These are phyloP conservation scores for Drosophila demipolita DNA, from an alignment of 2,888 invertebrate genomes.

Conservation along the genomic window DNA sequence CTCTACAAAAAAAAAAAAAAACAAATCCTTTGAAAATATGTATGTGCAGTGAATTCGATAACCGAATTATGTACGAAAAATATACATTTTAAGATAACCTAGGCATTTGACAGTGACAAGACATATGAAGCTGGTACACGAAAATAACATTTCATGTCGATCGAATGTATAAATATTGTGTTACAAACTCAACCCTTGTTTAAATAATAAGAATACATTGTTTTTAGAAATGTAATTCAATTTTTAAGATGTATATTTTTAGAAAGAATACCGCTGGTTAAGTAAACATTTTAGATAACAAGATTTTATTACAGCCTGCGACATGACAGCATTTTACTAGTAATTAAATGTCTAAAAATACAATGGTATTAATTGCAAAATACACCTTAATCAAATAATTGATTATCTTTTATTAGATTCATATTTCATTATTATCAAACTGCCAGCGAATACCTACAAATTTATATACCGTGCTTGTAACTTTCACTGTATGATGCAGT, in stretches of 20 bases:
- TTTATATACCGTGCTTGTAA: background rate
- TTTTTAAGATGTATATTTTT: background rate
- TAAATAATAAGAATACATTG: background rate
- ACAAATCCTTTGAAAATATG: conserved; percentile 17
- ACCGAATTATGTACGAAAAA: conserved; percentile 6
- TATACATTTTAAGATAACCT: conserved; percentile 13
- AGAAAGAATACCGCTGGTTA: background rate
- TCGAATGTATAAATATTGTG: conserved; percentile 15
- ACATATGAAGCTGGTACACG: conserved; percentile 20
- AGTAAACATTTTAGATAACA: background rate
- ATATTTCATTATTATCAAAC: background rate
- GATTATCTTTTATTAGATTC: background rate
- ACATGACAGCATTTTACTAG: background rate
- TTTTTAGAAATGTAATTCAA: background rate
- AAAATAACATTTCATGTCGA: conserved; percentile 21
- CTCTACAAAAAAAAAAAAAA: conserved; percentile 1
- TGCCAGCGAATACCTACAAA: background rate
- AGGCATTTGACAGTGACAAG: conserved; percentile 50
- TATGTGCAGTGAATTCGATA: conserved; percentile 18
- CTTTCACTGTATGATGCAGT: background rate
- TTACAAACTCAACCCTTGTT: conserved; percentile 18
- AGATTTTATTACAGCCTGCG: background rate
- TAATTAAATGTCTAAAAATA: background rate
- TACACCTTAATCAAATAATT: background rate
- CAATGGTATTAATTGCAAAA: background rate